phyloP scores from a whole-genome alignment of 2,888 invertebrate species.

The Drosophila mercatorum region DNA sequence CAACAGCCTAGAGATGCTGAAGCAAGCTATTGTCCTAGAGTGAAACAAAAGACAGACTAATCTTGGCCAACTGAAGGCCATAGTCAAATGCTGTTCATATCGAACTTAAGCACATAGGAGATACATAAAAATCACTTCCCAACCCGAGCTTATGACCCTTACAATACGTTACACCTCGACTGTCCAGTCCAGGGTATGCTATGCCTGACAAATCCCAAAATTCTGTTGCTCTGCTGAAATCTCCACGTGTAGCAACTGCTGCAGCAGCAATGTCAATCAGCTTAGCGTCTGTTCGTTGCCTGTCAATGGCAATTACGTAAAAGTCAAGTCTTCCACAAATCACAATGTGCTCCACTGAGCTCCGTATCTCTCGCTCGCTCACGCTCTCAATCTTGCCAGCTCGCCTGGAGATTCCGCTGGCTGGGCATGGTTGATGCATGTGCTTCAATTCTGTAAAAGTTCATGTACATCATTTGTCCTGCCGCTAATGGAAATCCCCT shows the following conservation, averaged over 20 bases:
- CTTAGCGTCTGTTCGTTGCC: constrained; percentile 32
- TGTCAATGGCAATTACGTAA: constrained; percentile 70
- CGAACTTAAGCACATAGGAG: no score
- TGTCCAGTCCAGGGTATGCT: neutral
- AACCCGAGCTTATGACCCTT: neutral
- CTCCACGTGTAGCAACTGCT: neutral
- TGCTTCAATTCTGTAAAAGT: constrained; percentile 57
- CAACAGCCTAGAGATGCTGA: no score
- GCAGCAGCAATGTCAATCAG: constrained; percentile 40
- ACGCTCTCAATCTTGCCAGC: neutral
- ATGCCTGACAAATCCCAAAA: neutral
- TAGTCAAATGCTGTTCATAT: no score
- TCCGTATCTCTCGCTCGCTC: neutral
- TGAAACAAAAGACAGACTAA: neutral
- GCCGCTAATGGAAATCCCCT: constrained; percentile 63
- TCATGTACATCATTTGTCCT: constrained; percentile 74
- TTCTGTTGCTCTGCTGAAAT: constrained; percentile 4
- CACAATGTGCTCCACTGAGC: constrained; percentile 50
- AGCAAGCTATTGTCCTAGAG: no score
- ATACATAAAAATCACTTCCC: no score
- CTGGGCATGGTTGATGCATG: constrained; percentile 41
- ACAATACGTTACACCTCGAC: no score
- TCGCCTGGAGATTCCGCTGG: constrained; percentile 18
- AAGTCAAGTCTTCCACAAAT: constrained; percentile 61
- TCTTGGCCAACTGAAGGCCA: no score